Percentiles rank a stretch among this genome's conserved stretches.
phyloP scores from a whole-genome alignment of 2,113 vertebrate genomes.

The Hystrix brachyura region DNA sequence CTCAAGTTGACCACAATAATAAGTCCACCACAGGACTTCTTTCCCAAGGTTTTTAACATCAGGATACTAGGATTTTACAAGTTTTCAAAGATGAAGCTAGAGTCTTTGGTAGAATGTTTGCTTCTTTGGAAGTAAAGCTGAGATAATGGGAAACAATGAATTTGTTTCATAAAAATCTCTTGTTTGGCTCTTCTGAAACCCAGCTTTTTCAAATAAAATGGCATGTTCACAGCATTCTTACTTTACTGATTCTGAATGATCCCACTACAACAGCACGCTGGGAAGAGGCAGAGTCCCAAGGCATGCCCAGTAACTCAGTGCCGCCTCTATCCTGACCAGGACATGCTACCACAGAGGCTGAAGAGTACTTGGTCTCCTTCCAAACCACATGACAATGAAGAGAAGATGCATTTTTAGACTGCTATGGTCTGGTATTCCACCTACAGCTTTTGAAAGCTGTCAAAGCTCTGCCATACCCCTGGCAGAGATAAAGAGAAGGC shows the following conservation, averaged over 20 bases:
- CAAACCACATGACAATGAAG: conserved; percentile 56
- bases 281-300: conserved; percentile 55
- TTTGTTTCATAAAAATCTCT: conserved; percentile 63
- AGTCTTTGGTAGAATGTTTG: conserved; percentile 31
- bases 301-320: not conserved
- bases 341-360: conserved; percentile 51
- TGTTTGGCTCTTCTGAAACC: conserved; percentile 19
- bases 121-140: conserved; percentile 70
- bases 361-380: conserved; percentile 57
- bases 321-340: not conserved
- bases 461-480: not conserved
- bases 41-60: not conserved
- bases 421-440: not conserved
- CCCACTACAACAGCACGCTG: not conserved
- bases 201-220: conserved; percentile 74
- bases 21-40: not conserved
- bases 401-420: not conserved
- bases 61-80: not conserved
- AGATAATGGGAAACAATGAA: conserved; percentile 45
- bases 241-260: conserved; percentile 50
- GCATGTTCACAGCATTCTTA: not conserved
- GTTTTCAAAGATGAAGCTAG: conserved; percentile 47
- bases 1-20: too few relatives aligned
- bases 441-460: conserved; percentile 18
- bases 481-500: conserved; percentile 31